These are phyloP conservation scores for Syngnathus acus DNA, from an alignment of 2,797 vertebrate genomes.

Conservation along the genomic window DNA sequence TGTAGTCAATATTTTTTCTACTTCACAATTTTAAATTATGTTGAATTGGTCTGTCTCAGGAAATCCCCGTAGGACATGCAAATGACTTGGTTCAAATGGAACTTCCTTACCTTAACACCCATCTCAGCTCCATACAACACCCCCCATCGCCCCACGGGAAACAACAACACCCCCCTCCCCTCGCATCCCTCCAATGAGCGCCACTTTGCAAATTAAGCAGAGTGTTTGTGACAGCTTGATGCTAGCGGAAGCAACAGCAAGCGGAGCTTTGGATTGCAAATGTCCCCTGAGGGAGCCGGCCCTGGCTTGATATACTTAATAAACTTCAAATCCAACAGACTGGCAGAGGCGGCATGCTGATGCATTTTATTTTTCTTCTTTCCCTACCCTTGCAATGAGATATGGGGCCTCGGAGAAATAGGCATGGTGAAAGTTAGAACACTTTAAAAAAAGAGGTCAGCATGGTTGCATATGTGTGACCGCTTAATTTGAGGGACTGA, in stretches of 20 bases:
- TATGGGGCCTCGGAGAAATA: conserved; percentile 46
- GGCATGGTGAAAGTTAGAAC: conserved; percentile 48
- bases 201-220: conserved; percentile 69
- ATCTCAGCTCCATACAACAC: conserved; percentile 6
- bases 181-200: conserved; percentile 26
- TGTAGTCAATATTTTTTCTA: background rate
- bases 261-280: conserved; percentile 67
- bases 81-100: conserved; percentile 54
- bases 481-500: background rate
- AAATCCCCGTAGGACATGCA: conserved; percentile 47
- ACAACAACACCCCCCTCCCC: background rate
- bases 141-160: background rate
- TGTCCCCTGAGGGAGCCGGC: conserved; percentile 61
- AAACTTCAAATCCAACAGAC: conserved; percentile 67
- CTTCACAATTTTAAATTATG: background rate
- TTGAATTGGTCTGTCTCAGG: background rate
- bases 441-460: background rate
- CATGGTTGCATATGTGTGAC: background rate
- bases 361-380: conserved; percentile 40
- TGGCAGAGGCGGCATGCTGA: conserved; percentile 45
- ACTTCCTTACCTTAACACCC: conserved; percentile 51
- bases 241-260: conserved; percentile 59
- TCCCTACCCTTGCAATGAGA: conserved; percentile 41
- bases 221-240: conserved; percentile 69
- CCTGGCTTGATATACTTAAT: conserved; percentile 69